Evolutionary conservation across 2,797 vertebrate species (phyloP).

Genomic region (Diglossa cyanea): DNA sequence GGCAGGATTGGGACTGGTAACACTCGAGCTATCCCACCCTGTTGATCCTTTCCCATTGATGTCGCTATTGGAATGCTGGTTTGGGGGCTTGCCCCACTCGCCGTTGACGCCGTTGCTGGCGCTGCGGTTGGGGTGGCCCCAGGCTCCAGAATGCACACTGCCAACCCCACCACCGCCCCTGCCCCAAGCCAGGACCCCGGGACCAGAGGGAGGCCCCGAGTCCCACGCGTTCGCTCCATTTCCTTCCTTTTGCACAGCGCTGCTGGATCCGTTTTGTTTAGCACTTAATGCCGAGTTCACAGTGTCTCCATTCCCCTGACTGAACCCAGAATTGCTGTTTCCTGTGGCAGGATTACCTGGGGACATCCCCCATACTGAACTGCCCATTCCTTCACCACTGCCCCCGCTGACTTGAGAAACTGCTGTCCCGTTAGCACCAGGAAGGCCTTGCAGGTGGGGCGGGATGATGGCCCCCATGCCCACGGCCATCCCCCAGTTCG

Average conservation of each 20-base stretch:
- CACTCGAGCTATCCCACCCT: constrained; percentile 80
- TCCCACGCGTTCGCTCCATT: constrained; percentile 79
- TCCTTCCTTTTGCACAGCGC: constrained; percentile 79
- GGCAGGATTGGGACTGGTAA: constrained; percentile 74
- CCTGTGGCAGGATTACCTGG: constrained; percentile 77
- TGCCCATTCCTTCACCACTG: constrained; percentile 75
- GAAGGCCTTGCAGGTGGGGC: constrained; percentile 85
- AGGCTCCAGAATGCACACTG: constrained; percentile 78
- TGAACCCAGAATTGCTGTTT: constrained; percentile 80
- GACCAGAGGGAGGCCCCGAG: constrained; percentile 78
- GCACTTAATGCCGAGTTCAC: constrained; percentile 82
- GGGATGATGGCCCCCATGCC: constrained; percentile 84
- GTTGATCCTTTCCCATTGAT: constrained; percentile 77
- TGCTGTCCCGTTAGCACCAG: constrained; percentile 83
- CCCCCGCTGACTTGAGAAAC: constrained; percentile 80
- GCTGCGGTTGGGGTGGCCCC: constrained; percentile 79
- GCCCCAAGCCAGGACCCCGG: constrained; percentile 81
- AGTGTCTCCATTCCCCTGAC: constrained; percentile 84
- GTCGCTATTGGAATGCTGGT: constrained; percentile 83
- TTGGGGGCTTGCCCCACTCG: constrained; percentile 82
- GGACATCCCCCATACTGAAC: constrained; percentile 83
- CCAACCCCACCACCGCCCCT: constrained; percentile 67
- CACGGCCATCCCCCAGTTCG: constrained; percentile 89
- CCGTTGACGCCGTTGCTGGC: constrained; percentile 76
- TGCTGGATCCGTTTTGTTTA: constrained; percentile 83